Evolutionary conservation across 2,888 invertebrate species (phyloP), one percentile per base, ranked within the genome.

Genomic region (Heliconius erato): DNA sequence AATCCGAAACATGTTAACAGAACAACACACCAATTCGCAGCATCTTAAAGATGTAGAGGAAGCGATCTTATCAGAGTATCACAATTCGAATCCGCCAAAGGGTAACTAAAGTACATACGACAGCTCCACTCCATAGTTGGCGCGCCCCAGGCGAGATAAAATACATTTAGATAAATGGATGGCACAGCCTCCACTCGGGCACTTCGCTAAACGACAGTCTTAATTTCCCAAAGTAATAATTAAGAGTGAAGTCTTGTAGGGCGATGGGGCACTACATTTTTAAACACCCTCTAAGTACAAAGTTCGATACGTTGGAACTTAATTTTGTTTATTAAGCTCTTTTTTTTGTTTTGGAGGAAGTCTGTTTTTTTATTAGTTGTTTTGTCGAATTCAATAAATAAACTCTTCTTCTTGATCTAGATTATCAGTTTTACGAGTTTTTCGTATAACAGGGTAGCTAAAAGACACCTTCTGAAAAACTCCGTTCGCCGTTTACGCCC

Each of bases 141-240:
- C 82, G 88, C 91, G 91, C 92, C 93, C 94, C 89, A 87, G 89
- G 90, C 89, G 91, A 94, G 94, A 95, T 95, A 95, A 94, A 95
- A 92, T 94, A 95, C 95, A 95, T 95, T 94, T 94, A 94, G 94
- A 95, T 95, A 94, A 95, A 95, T 94, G 94, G 93, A 92, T 91
- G 91, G 91, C 91, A 89, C 92, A 91, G 91, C 93, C 94, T 93
- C 91, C 91, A 91, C 91, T 90, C 91, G 92, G 93, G 93, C 93
- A 93, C 95, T 95, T 91, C 89, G 88, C 93, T 94, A 95, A 96
- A 94, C 96, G 96, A 95, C 96, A 95, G 92, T 95, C 96, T 96
- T 96, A 96, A 96, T 96, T 95, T 95, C 93, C 94, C 95, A 95
- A 96, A 96, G 96, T 96, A 96, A 96, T 96, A 96, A 96, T 96